Conservation (phyloP, 2,113 vertebrate genomes). For the Strix aluco region DNA sequence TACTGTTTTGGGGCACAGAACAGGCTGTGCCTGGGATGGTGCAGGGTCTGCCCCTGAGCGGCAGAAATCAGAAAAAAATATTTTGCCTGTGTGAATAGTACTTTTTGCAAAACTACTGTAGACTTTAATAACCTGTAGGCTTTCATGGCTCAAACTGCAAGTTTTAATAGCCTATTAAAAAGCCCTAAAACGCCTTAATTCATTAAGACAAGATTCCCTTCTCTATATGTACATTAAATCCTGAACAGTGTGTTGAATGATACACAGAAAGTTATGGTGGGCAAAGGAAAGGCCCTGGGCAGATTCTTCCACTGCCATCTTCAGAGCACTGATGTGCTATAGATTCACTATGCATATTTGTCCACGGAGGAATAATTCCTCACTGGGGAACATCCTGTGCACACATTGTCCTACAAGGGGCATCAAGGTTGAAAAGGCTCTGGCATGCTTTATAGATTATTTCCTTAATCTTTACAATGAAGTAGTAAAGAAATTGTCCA, state of each 20-base stretch:
- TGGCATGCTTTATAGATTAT: neutral
- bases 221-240: neutral
- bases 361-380: neutral
- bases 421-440: neutral
- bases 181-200: neutral
- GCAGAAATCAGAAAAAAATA: neutral
- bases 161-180: neutral
- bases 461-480: neutral
- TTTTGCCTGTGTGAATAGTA: neutral
- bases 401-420: neutral
- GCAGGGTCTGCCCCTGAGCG: rapidly evolving
- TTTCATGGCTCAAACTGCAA: neutral
- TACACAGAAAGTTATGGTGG: neutral
- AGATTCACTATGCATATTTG: neutral
- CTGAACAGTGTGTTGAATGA: neutral
- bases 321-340: neutral
- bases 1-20: neutral
- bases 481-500: neutral
- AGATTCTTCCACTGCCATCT: neutral
- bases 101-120: neutral
- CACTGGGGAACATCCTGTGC: neutral
- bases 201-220: neutral
- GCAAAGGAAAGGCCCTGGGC: neutral
- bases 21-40: neutral
- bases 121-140: neutral